Base-by-base conservation (phyloP, 2,888 invertebrate species). In the Tipula unca region DNA sequence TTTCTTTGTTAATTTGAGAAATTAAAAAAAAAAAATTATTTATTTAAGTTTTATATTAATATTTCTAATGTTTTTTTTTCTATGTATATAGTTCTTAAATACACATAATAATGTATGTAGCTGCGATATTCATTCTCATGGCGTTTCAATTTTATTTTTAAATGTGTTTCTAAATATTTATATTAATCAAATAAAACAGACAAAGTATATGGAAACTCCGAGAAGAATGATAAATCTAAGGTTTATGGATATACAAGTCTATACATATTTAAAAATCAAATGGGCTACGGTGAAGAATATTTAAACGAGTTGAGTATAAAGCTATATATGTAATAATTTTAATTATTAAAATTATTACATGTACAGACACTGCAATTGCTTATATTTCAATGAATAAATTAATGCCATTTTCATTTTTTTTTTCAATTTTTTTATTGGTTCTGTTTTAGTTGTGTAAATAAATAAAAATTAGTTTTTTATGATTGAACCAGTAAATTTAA, bases 161-260 rank as follows among this genome's bases (percentile, higher is more conserved):
- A 69, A 25, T 69, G 69, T 69, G 69, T 69, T 69, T 69, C 69
- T 69, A 69, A 69, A 69, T 69, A 69, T 69, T 69, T 69, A 69
- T 69, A 69, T 69, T 69, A 69, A 69, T 3, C 6, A 69, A 69
- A 69, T 69, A 25, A 25, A 69, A 69, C 69, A 48, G 17, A 48
- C 17, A 25, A 10, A 25, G 69, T 69, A 69, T 69, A 10, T 25
- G 17, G 17, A 48, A 48, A 48, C 17, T 1, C 17, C 17, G n/a
- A 48, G 48, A 48, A 48, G 48, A 48, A 48, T 17, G 48, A n/a
- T 17, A 48, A 25, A 25, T 25, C 69, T 69, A 25, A 69, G 25
- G 25, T 69, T 69, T 25, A 25, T 69, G 25, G 69, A 69, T 0
- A 8, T 32, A 32, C 5, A 32, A 8, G 10, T 25, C n/a, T 0